Conservation (phyloP, 2,113 vertebrate species). For the Hemichromis elongatus region DNA sequence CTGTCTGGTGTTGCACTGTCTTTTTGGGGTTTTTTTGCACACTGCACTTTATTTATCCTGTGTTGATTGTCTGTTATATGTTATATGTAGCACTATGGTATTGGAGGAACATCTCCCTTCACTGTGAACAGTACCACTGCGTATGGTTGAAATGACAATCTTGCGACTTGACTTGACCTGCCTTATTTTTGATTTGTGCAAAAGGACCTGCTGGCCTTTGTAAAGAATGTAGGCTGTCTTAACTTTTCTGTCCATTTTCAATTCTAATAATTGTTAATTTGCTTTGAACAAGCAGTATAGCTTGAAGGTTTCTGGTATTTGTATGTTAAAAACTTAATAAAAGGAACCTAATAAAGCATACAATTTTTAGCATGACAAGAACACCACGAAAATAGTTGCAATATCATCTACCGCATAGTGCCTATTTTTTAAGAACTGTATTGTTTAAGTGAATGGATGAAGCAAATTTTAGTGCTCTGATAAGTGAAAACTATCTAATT, state of each 20-base stretch:
- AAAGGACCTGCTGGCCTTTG: background rate
- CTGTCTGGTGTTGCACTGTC: no score
- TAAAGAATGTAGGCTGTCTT: background rate
- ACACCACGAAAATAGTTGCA: background rate
- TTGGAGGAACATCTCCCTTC: no score
- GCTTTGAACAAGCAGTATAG: background rate
- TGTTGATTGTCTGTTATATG: no score
- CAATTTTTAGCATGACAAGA: background rate
- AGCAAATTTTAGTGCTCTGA: background rate
- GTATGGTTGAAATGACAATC: no score
- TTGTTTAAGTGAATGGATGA: background rate
- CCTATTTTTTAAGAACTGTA: background rate
- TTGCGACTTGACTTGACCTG: no score
- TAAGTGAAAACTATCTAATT: background rate
- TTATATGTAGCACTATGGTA: no score
- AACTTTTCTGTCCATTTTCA: background rate
- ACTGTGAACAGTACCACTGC: no score
- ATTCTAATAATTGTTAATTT: background rate
- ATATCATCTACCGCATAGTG: background rate
- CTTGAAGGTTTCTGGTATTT: background rate
- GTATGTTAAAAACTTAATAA: background rate
- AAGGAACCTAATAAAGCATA: background rate
- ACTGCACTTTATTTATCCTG: no score
- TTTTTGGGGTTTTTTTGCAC: background rate
- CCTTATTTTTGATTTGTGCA: background rate